Conservation (phyloP, 2,113 vertebrate genomes). For the Hippocampus guttulatus region DNA sequence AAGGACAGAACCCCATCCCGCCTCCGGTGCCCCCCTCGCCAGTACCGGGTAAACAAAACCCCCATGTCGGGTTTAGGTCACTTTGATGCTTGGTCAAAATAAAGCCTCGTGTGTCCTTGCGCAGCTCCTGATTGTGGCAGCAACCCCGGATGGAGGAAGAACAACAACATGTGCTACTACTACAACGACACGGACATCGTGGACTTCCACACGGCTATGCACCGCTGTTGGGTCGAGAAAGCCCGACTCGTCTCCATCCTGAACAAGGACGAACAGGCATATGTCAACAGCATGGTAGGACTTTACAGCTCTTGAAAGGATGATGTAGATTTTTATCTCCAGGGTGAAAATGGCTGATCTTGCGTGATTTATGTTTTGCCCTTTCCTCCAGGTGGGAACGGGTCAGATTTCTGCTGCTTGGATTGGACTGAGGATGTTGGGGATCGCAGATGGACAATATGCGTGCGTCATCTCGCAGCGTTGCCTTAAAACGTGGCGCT, state of each 20-base stretch:
- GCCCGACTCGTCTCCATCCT: constrained; percentile 66
- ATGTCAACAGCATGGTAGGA: constrained; percentile 68
- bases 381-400: constrained; percentile 67
- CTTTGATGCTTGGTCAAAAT: not conserved
- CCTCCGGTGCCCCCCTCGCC: constrained; percentile 64
- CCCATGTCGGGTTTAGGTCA: not conserved
- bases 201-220: constrained; percentile 61
- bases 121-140: constrained; percentile 72
- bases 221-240: constrained; percentile 59
- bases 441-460: constrained; percentile 59
- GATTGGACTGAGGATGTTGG: constrained; percentile 69
- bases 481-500: not conserved
- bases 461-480: constrained; percentile 16
- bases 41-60: constrained; percentile 54
- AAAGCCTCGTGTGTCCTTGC: not conserved
- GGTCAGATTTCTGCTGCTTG: constrained; percentile 59
- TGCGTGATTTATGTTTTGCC: too few species aligned
- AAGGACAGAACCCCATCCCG: constrained; percentile 60
- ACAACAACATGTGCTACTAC: constrained; percentile 70
- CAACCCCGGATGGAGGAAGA: constrained; percentile 71
- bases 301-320: not conserved
- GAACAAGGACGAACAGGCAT: constrained; percentile 64
- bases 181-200: constrained; percentile 74
- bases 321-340: not conserved
- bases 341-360: not conserved